Conservation (phyloP, 2,888 invertebrate species). For the Dolichopus griseipennis region DNA sequence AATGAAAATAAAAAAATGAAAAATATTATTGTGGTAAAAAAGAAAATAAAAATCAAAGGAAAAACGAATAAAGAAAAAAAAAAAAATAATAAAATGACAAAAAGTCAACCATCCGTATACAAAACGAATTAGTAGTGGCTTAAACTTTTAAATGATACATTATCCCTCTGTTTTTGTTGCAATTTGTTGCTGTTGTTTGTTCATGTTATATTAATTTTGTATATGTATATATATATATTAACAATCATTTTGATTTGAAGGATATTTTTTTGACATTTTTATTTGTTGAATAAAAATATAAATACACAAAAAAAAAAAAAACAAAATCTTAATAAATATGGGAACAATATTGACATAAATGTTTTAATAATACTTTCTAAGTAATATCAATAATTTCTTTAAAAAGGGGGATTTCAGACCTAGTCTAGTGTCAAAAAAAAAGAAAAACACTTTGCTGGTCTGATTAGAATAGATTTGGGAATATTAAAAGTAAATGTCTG, state of each 20-base stretch:
- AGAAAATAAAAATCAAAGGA: too few species aligned
- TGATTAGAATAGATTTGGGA: too few species aligned
- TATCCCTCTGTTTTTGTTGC: background rate
- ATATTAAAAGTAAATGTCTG: too few species aligned
- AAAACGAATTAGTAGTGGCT: slow-evolving; percentile 2
- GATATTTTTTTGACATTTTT: slow-evolving; percentile 4
- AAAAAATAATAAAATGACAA: background rate
- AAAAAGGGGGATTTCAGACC: background rate
- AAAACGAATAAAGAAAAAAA: too few species aligned
- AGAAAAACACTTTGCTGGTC: too few species aligned
- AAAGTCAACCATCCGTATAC: slow-evolving; percentile 6
- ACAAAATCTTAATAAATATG: background rate
- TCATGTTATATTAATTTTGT: background rate
- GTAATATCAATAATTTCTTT: background rate
- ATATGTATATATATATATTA: too few species aligned
- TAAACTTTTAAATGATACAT: background rate
- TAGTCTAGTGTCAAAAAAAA: background rate
- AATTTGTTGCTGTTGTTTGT: too few species aligned
- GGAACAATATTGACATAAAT: background rate
- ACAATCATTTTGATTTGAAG: background rate
- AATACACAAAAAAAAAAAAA: background rate
- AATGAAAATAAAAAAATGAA: background rate
- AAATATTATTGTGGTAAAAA: background rate
- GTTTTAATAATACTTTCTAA: background rate
- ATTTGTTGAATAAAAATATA: background rate